Percentiles rank a stretch among this genome's conserved stretches.
Evolutionary conservation across 2,797 vertebrate genomes (phyloP).

Genomic region (Sus cebifrons): DNA sequence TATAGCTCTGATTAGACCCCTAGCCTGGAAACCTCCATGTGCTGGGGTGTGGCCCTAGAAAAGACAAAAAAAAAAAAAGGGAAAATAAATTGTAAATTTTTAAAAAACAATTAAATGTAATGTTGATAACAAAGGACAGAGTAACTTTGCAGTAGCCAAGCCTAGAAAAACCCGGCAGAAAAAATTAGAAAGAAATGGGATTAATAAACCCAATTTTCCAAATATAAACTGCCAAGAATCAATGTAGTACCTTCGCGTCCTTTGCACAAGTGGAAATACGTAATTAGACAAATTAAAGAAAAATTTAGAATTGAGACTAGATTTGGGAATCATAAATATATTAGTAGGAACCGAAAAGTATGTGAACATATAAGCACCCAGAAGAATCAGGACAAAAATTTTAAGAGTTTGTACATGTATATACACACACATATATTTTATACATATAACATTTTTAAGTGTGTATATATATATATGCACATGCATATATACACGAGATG

Average conservation of each 20-base stretch:
- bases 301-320: conserved; percentile 21
- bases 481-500: background rate
- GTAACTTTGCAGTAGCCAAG: background rate
- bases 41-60: no score
- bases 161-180: background rate
- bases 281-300: conserved; percentile 12
- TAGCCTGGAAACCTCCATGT: no score
- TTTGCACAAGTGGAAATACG: conserved; percentile 46
- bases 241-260: background rate
- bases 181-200: background rate
- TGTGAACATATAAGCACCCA: background rate
- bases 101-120: background rate
- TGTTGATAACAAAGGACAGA: conserved; percentile 5
- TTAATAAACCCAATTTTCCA: conserved; percentile 29
- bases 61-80: conserved; percentile 24
- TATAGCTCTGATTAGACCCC: no score
- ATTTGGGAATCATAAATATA: background rate
- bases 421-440: background rate
- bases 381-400: background rate
- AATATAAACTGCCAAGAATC: background rate
- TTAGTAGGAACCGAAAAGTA: conserved; percentile 35
- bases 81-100: background rate
- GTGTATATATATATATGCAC: background rate
- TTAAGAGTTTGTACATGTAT: background rate
- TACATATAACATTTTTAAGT: background rate